phyloP scores from a whole-genome alignment of 2,888 invertebrate genomes.

The Alloplasta piceator region DNA sequence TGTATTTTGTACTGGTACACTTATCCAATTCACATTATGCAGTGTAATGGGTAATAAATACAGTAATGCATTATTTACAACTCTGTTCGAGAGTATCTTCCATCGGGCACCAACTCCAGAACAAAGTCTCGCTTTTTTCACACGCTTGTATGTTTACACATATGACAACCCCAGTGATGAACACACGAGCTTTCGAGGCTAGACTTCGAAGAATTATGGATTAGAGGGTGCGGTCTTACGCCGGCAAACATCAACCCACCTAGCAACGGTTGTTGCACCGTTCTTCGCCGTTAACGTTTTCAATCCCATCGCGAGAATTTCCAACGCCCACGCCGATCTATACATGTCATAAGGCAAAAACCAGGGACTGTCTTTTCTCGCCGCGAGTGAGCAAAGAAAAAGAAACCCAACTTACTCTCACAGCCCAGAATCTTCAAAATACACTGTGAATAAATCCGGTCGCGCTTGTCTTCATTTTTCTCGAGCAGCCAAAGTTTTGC shows the following conservation, averaged over 20 bases:
- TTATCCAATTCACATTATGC: no score
- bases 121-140: background rate
- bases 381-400: constrained; percentile 17
- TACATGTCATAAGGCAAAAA: constrained; percentile 20
- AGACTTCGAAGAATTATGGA: constrained; percentile 69
- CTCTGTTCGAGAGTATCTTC: constrained; percentile 3
- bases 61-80: no score
- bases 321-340: constrained; percentile 24
- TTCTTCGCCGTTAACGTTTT: constrained; percentile 49
- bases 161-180: background rate
- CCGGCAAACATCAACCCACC: constrained; percentile 72
- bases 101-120: no score
- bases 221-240: constrained; percentile 69
- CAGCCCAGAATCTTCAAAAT: constrained; percentile 33
- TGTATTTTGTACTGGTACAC: no score
- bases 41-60: no score
- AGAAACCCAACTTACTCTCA: background rate
- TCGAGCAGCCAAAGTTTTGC: constrained; percentile 51
- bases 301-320: constrained; percentile 49
- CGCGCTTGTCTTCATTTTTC: constrained; percentile 30
- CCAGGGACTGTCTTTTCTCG: constrained; percentile 32
- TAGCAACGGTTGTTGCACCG: constrained; percentile 73
- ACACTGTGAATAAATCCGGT: constrained; percentile 54
- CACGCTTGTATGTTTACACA: background rate
- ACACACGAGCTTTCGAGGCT: constrained; percentile 31